phyloP scores from a whole-genome alignment of 2,113 vertebrate species.

The Podilymbus podiceps region DNA sequence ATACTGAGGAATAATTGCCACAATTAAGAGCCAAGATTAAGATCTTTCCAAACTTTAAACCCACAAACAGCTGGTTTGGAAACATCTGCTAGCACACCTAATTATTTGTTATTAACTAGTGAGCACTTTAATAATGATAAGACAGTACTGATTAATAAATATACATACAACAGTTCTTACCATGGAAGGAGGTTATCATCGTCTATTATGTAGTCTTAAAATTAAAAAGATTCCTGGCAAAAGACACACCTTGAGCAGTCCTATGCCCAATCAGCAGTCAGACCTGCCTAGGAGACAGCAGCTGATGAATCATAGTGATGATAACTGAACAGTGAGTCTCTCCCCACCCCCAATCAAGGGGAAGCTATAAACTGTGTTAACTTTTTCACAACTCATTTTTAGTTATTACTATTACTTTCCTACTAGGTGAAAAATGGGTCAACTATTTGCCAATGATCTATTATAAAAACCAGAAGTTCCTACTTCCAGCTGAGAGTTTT shows the following conservation, averaged over 20 bases:
- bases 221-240: neutral
- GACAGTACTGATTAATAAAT: neutral
- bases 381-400: neutral
- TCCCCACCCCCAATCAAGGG: neutral
- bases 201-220: neutral
- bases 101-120: neutral
- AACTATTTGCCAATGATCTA: neutral
- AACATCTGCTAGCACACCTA: neutral
- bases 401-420: neutral
- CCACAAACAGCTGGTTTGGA: neutral
- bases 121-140: neutral
- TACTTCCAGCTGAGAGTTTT: neutral
- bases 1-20: neutral
- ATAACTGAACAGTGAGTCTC: neutral
- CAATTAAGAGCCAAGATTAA: neutral
- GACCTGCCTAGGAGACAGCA: neutral
- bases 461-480: neutral
- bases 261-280: neutral
- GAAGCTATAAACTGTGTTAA: neutral
- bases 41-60: neutral
- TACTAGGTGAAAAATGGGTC: neutral
- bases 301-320: neutral
- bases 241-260: constrained; percentile 8
- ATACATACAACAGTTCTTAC: constrained; percentile 5
- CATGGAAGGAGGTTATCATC: neutral